phyloP scores from a whole-genome alignment of 2,888 invertebrate genomes.

The Lasiommata megera region DNA sequence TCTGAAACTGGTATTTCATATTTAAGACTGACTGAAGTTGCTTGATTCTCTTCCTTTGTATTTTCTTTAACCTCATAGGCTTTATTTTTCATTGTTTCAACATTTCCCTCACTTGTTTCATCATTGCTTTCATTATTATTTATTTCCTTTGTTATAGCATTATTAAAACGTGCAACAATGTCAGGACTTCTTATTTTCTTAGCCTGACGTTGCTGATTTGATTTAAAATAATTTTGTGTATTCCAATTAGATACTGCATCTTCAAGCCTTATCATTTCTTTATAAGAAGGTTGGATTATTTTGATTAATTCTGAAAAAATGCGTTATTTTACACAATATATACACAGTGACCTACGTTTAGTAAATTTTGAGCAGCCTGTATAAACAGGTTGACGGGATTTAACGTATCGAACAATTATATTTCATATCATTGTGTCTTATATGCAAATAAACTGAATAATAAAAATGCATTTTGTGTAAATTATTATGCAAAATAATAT shows the following conservation, averaged over 20 bases:
- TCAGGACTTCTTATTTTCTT: conserved; percentile 12
- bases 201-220: conserved; percentile 7
- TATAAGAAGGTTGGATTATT: conserved; percentile 8
- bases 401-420: no score
- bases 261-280: not conserved
- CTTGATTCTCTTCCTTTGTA: conserved; percentile 10
- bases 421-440: no score
- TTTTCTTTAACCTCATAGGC: conserved; percentile 50
- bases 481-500: no score
- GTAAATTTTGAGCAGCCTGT: no score
- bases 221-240: not conserved
- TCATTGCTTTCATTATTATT: not conserved
- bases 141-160: not conserved
- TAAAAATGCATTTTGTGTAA: no score
- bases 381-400: no score
- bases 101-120: not conserved
- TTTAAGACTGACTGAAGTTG: conserved; percentile 3
- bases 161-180: not conserved
- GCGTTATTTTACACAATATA: no score
- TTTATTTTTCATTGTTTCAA: not conserved
- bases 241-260: not conserved
- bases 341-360: no score
- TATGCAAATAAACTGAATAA: no score
- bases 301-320: conserved; percentile 7
- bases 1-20: conserved; percentile 6